A percentile compares a stretch with the other conserved stretches of the same genome.
Conservation (phyloP, 2,113 vertebrate genomes). For the Polypterus senegalus region DNA sequence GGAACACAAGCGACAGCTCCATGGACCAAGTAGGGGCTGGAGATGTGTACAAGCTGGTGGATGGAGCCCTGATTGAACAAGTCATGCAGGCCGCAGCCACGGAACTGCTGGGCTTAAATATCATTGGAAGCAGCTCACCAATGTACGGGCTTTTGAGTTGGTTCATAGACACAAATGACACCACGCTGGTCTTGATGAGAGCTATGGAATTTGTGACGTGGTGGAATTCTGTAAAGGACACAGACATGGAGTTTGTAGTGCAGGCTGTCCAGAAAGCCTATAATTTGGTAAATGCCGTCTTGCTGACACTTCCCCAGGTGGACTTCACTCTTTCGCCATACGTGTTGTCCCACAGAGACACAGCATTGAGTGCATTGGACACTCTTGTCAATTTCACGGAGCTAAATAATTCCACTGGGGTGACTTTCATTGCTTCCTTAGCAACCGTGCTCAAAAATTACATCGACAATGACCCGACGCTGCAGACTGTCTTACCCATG, state of each 20-base stretch:
- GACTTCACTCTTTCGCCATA: conserved; percentile 5
- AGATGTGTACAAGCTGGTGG: conserved; percentile 9
- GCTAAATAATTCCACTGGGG: conserved; percentile 20
- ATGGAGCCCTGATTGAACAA: conserved; percentile 6
- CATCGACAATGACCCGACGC: conserved; percentile 14
- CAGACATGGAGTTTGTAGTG: conserved; percentile 35
- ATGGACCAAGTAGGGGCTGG: conserved; percentile 13
- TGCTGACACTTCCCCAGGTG: conserved; percentile 21
- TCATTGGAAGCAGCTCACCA: conserved; percentile 27
- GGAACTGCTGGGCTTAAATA: conserved; percentile 20
- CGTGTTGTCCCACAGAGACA: conserved; percentile 22
- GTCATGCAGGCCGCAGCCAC: conserved; percentile 21
- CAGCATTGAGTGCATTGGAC: conserved; percentile 26
- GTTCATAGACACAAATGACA: conserved; percentile 21
- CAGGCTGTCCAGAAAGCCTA: conserved; percentile 28
- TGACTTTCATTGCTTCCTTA: background rate
- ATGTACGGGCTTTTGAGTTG: conserved; percentile 30
- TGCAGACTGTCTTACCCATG: conserved; percentile 31
- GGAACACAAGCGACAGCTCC: conserved; percentile 29
- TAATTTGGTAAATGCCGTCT: conserved; percentile 18
- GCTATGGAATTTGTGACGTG: conserved; percentile 27
- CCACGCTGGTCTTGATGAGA: conserved; percentile 22
- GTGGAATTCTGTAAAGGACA: conserved; percentile 26
- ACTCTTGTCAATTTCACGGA: conserved; percentile 14
- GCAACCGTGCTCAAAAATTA: background rate